phyloP scores from a whole-genome alignment of 37 sponge, comb jelly and placozoan genomes.

The Tethya wilhelma region DNA sequence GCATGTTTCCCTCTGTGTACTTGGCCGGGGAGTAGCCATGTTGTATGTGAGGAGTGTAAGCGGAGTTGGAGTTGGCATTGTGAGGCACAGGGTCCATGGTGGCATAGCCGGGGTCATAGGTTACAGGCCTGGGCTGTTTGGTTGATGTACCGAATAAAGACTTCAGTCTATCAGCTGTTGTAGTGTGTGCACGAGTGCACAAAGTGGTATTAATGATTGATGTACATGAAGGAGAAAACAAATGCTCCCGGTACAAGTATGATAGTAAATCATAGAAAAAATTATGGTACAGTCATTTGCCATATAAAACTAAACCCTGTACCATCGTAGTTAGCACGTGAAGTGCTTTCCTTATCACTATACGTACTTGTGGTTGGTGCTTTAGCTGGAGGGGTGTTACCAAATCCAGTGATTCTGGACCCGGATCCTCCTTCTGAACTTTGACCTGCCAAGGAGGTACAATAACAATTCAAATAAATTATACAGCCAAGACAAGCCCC shows the following conservation, averaged over 20 bases:
- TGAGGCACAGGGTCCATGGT: slow-evolving; percentile 60
- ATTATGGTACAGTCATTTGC: too few species aligned
- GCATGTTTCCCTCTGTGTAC: not conserved
- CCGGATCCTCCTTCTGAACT: too few species aligned
- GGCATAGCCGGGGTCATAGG: slow-evolving; percentile 59
- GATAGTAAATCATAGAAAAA: too few species aligned
- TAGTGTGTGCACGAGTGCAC: too few species aligned
- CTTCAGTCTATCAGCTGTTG: slow-evolving; percentile 39
- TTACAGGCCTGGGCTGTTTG: not conserved
- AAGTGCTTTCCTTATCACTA: too few species aligned
- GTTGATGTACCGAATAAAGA: slow-evolving; percentile 20
- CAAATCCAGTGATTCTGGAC: slow-evolving; percentile 51
- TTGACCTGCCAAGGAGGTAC: too few species aligned
- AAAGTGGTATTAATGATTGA: not conserved
- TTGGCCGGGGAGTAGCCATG: not conserved
- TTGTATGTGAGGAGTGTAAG: slow-evolving; percentile 6
- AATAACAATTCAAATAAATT: too few species aligned
- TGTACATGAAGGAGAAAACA: not conserved
- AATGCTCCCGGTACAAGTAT: not conserved
- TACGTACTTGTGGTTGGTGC: slow-evolving; percentile 8
- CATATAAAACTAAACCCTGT: too few species aligned
- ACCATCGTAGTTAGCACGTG: too few species aligned
- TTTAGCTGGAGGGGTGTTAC: slow-evolving; percentile 26
- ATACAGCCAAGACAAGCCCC: too few species aligned
- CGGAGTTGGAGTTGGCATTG: slow-evolving; percentile 18